Evolutionary conservation across 1,140 invertebrate genomes (phyloP).

Genomic region (Pseudomyrmex pallidus): DNA sequence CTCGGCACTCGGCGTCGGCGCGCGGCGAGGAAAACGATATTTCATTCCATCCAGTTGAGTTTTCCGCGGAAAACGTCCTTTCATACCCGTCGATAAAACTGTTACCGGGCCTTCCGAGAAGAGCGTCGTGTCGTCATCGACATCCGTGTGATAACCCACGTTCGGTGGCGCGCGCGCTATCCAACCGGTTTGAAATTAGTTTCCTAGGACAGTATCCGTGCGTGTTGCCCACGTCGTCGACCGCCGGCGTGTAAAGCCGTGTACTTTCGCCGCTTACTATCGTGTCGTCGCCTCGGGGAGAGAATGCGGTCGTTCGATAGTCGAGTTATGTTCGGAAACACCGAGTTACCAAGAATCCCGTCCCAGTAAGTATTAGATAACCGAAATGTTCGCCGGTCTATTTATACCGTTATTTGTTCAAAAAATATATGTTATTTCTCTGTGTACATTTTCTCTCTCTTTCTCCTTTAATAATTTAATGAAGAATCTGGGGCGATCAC

Average conservation of each 20-base stretch:
- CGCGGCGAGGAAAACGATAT: constrained; percentile 47
- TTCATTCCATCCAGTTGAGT: constrained; percentile 52
- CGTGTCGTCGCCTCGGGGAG: constrained; percentile 43
- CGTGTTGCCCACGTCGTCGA: not conserved
- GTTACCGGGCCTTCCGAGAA: constrained; percentile 59
- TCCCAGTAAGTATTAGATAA: constrained; percentile 46
- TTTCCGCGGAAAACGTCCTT: constrained; percentile 19
- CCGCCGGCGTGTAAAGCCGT: constrained; percentile 56
- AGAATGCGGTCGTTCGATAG: constrained; percentile 65
- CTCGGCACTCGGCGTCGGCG: not conserved
- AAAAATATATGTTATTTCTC: not conserved
- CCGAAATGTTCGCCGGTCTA: constrained; percentile 23
- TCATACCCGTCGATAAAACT: constrained; percentile 67
- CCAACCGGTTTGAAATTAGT: constrained; percentile 62
- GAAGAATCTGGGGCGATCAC: not conserved
- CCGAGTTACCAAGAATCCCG: constrained; percentile 37
- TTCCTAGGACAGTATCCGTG: constrained; percentile 51
- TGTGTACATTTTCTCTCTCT: too few species aligned
- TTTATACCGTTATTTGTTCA: constrained; percentile 15
- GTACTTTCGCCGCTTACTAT: constrained; percentile 58
- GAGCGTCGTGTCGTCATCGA: constrained; percentile 36
- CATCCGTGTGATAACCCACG: constrained; percentile 55
- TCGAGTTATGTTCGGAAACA: constrained; percentile 56
- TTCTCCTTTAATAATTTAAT: too few species aligned
- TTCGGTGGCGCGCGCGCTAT: constrained; percentile 26